These are phyloP conservation scores for Andrena trimmerana DNA, from an alignment of 2,888 invertebrate species.

Conservation along the genomic window DNA sequence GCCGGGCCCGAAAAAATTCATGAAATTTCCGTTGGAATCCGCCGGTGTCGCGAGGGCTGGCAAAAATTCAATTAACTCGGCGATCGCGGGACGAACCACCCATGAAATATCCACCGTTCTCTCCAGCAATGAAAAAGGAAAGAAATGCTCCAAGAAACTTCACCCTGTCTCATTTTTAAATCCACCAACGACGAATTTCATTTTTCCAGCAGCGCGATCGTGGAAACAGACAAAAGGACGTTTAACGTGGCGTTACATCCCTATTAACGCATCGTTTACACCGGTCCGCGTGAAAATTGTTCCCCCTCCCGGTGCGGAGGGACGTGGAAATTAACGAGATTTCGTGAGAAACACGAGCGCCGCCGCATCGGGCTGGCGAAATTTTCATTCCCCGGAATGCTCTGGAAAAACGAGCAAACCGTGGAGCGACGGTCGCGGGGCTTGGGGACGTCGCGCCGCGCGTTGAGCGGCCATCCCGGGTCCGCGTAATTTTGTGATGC, in stretches of 20 bases:
- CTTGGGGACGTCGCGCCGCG: background rate
- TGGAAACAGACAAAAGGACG: background rate
- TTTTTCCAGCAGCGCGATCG: background rate
- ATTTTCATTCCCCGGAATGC: conserved; percentile 16
- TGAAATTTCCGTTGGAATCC: background rate
- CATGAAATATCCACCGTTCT: background rate
- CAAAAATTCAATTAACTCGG: conserved; percentile 11
- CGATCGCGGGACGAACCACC: background rate
- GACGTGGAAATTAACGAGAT: conserved; percentile 35
- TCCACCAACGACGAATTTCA: background rate
- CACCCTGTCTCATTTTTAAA: background rate
- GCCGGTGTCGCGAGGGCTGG: background rate
- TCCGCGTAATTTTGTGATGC: background rate
- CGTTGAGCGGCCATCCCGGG: background rate
- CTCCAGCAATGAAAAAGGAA: background rate
- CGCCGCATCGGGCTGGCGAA: background rate
- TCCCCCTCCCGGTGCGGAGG: background rate
- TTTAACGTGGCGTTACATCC: background rate
- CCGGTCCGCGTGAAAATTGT: conserved; percentile 1
- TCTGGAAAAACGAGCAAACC: conserved; percentile 1
- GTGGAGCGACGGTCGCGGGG: too few species aligned
- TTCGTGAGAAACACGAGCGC: conserved; percentile 7
- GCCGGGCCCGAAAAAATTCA: background rate
- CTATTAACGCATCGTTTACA: conserved; percentile 8
- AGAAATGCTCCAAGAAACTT: background rate